Evolutionary conservation across 2,797 vertebrate genomes (phyloP).

Genomic region (Poeciliopsis presidionis): DNA sequence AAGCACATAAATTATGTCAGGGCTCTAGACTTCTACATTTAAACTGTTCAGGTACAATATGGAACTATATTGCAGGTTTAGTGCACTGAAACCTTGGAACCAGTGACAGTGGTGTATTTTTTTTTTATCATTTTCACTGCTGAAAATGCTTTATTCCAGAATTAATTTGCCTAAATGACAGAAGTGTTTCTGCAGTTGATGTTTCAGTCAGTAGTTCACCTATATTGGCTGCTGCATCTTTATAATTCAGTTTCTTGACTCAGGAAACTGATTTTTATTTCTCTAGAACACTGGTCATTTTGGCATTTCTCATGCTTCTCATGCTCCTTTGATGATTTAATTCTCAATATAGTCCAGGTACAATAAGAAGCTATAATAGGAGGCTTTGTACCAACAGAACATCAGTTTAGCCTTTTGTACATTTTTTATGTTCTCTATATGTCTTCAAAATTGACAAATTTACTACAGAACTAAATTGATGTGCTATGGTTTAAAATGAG

Average conservation of each 20-base stretch:
- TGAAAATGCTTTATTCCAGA: not conserved
- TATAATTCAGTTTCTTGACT: not conserved
- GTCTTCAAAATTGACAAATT: not conserved
- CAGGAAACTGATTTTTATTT: not conserved
- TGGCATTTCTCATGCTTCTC: not conserved
- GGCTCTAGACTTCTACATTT: not conserved
- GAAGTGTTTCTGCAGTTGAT: not conserved
- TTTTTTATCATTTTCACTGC: not conserved
- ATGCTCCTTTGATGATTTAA: not conserved
- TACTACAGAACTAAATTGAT: not conserved
- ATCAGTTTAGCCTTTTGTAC: not conserved
- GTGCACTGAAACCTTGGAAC: not conserved
- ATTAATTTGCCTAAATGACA: not conserved
- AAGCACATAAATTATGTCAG: not conserved
- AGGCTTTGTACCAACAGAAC: not conserved
- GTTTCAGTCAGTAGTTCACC: not conserved
- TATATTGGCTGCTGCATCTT: not conserved
- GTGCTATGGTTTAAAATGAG: not conserved
- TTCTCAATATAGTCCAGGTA: not conserved
- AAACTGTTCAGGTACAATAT: not conserved
- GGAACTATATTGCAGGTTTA: not conserved
- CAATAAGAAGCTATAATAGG: not conserved
- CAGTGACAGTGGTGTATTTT: not conserved
- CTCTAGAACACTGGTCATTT: not conserved
- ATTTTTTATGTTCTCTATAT: not conserved